Percentiles rank a stretch among this genome's conserved stretches.
phyloP scores from a whole-genome alignment of 2,113 vertebrate species.

The Amblyopsis rosae region DNA sequence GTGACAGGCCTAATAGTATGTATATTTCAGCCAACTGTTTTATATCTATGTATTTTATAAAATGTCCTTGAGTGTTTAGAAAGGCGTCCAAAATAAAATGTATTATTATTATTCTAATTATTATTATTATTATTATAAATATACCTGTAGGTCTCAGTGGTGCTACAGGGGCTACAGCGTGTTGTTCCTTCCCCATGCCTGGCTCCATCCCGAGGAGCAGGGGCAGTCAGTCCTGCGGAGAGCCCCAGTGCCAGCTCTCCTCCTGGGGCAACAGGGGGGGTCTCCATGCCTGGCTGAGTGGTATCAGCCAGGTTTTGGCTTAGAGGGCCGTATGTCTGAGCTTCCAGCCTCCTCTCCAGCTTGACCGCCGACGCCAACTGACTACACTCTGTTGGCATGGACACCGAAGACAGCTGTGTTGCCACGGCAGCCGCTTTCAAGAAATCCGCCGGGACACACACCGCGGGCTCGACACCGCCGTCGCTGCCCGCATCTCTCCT shows the following conservation, averaged over 20 bases:
- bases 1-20: too few relatives aligned
- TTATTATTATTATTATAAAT: background rate
- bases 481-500: conserved; percentile 23
- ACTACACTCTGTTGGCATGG: conserved; percentile 28
- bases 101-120: too few relatives aligned
- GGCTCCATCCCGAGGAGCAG: conserved; percentile 30
- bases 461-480: conserved; percentile 9
- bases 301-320: conserved; percentile 84
- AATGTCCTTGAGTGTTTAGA: too few relatives aligned
- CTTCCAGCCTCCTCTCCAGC: conserved; percentile 48
- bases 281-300: conserved; percentile 88
- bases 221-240: conserved; percentile 25
- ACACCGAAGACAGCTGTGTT: conserved; percentile 30
- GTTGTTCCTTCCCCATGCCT: conserved; percentile 53
- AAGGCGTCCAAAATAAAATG: background rate
- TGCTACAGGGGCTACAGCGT: conserved; percentile 88
- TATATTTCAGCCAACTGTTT: too few relatives aligned
- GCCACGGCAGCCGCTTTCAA: conserved; percentile 32
- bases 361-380: conserved; percentile 47
- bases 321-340: conserved; percentile 48
- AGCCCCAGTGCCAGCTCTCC: conserved; percentile 40
- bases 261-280: conserved; percentile 42
- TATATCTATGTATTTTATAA: too few relatives aligned
- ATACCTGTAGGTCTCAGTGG: conserved; percentile 78
- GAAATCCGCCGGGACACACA: conserved; percentile 22